Percentiles rank a stretch among this genome's conserved stretches.
These are phyloP conservation scores for Cabera pusaria DNA, from an alignment of 2,888 invertebrate species.

Conservation along the genomic window DNA sequence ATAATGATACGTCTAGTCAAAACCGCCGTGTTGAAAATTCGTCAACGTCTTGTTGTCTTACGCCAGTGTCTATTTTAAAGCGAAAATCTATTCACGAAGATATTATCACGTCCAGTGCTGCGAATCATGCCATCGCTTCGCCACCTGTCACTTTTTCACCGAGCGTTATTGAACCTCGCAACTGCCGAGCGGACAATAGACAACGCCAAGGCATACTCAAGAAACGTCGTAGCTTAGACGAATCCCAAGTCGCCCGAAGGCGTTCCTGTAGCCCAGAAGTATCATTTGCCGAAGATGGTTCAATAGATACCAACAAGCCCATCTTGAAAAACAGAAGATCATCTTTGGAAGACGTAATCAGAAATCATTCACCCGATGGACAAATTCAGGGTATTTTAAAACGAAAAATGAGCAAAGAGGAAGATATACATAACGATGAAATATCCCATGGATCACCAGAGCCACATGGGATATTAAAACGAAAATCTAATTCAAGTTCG, in stretches of 20 bases:
- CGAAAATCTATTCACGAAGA: conserved; percentile 85
- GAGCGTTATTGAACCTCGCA: conserved; percentile 87
- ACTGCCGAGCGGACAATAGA: conserved; percentile 76
- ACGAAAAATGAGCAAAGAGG: conserved; percentile 86
- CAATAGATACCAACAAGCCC: conserved; percentile 83
- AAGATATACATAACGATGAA: conserved; percentile 85
- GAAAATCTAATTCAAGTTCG: conserved; percentile 88
- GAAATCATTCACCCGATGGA: conserved; percentile 85
- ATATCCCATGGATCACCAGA: conserved; percentile 85
- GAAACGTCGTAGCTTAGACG: conserved; percentile 92
- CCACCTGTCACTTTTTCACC: conserved; percentile 93
- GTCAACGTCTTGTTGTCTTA: conserved; percentile 66
- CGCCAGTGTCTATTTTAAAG: conserved; percentile 87
- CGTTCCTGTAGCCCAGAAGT: conserved; percentile 88
- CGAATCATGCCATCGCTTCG: conserved; percentile 80
- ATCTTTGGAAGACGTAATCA: conserved; percentile 87
- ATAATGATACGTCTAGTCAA: conserved; percentile 78
- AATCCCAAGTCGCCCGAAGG: conserved; percentile 87
- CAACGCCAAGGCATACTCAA: conserved; percentile 91
- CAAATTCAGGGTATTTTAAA: conserved; percentile 87
- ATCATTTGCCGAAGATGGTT: conserved; percentile 82
- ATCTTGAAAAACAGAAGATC: conserved; percentile 88
- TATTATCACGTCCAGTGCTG: conserved; percentile 66
- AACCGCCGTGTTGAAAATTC: conserved; percentile 72
- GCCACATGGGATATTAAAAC: conserved; percentile 91